Percentiles rank a stretch among this genome's conserved stretches.
Evolutionary conservation across 2,888 invertebrate genomes (phyloP).

Genomic region (Agonopterix subpropinquella): DNA sequence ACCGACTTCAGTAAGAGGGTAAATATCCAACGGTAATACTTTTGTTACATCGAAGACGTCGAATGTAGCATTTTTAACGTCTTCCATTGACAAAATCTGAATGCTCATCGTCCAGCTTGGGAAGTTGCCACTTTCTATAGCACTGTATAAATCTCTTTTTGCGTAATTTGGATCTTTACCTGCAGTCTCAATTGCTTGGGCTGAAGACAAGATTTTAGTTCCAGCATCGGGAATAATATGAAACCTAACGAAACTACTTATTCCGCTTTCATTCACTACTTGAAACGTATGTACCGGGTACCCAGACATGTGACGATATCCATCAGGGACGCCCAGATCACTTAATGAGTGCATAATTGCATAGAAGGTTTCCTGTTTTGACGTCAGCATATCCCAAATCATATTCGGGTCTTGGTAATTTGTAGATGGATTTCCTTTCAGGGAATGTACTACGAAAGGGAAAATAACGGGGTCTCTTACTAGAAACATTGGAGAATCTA

Average conservation of each 20-base stretch:
- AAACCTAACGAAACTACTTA: slow-evolving; percentile 87
- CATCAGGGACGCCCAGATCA: slow-evolving; percentile 92
- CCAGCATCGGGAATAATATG: slow-evolving; percentile 92
- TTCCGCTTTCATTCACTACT: slow-evolving; percentile 82
- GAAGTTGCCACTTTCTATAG: slow-evolving; percentile 80
- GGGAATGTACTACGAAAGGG: slow-evolving; percentile 67
- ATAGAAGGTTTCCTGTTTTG: slow-evolving; percentile 81
- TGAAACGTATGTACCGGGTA: slow-evolving; percentile 94
- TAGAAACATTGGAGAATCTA: slow-evolving; percentile 75
- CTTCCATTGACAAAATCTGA: slow-evolving; percentile 50
- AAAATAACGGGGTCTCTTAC: slow-evolving; percentile 72
- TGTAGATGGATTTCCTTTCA: slow-evolving; percentile 74
- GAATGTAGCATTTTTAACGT: slow-evolving; percentile 43
- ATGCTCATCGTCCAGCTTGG: slow-evolving; percentile 61
- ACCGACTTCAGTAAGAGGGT: slow-evolving; percentile 65
- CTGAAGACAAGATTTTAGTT: slow-evolving; percentile 80
- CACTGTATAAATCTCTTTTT: slow-evolving; percentile 88
- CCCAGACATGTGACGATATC: slow-evolving; percentile 91
- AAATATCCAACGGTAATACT: slow-evolving; percentile 57
- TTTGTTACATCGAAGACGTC: slow-evolving; percentile 66
- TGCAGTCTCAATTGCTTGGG: slow-evolving; percentile 77
- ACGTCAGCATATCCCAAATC: slow-evolving; percentile 69
- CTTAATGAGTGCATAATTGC: slow-evolving; percentile 84
- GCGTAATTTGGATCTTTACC: slow-evolving; percentile 87
- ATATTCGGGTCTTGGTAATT: slow-evolving; percentile 25